Base-by-base conservation (phyloP, 2,113 vertebrate species). In the Bos indicus region DNA sequence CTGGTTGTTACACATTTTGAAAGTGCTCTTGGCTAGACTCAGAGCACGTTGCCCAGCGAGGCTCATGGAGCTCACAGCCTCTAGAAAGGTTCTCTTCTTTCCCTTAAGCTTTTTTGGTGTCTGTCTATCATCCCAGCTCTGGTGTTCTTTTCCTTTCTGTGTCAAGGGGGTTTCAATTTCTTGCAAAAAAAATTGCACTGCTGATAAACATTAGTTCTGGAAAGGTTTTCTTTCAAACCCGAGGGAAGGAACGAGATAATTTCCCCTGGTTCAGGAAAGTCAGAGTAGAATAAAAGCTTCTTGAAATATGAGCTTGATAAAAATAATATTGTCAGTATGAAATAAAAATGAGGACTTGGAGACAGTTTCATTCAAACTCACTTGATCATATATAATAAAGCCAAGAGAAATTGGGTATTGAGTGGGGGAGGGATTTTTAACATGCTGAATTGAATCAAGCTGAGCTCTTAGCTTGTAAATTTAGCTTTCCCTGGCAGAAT, bases 301-400 rank as follows among this genome's bases (percentile, higher is more conserved):
- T 97, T 97, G 98, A 98, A 98, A 98, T 98, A 98, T 95, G 98
- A 98, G 97, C 97, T 96, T 98, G 98, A 98, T 98, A 98, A 98
- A 98, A 98, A 98, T 98, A 98, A 98, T 98, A 98, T 98, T 98
- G 98, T 98, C 97, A 97, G 97, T 97, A 95, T 97, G 97, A 98
- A 97, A 98, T 98, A 98, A 98, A 98, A 98, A 98, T 96, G 98
- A 98, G 98, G 93, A 98, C 97, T 97, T 96, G 95, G 97, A 98
- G 98, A 98, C 98, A 95, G 97, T 97, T 98, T 97, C 98, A 97
- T 98, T 98, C 96, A 97, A 97, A 97, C 90, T 92, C 95, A 96
- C 92, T 98, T 96, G 97, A 98, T 98, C 95, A 95, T 98, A 91
- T 97, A 92, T 93, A 98, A 98, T 96, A 98, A 97, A 98, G 93